phyloP scores from a whole-genome alignment of 2,888 invertebrate species.

The Thereva nobilitata region DNA sequence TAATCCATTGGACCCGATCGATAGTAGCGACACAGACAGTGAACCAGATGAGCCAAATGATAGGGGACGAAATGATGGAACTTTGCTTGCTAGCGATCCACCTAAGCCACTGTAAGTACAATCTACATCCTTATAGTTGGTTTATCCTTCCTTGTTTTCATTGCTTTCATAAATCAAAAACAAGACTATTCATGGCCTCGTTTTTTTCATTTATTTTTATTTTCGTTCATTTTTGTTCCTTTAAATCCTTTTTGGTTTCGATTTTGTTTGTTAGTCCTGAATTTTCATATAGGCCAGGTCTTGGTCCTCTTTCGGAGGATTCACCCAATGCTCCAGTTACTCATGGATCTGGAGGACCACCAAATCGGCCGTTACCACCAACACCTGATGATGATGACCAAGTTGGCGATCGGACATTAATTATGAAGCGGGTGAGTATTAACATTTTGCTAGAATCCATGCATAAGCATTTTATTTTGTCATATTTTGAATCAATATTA shows the following conservation, averaged over 20 bases:
- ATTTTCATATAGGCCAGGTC: conserved; percentile 79
- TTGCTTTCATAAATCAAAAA: conserved; percentile 6
- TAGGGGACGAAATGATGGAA: conserved; percentile 86
- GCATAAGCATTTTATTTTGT: conserved; percentile 12
- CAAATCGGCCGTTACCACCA: conserved; percentile 90
- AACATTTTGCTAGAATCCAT: conserved; percentile 1
- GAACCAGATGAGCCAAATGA: conserved; percentile 83
- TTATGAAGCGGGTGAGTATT: conserved; percentile 85
- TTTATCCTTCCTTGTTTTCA: conserved; percentile 16
- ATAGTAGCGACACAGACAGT: conserved; percentile 79
- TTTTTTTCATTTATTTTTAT: conserved; percentile 33
- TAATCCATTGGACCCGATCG: conserved; percentile 68
- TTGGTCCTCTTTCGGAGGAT: conserved; percentile 67
- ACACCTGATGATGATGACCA: conserved; percentile 91
- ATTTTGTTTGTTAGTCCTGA: conserved; percentile 69
- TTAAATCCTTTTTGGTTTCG: conserved; percentile 48
- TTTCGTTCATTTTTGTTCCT: conserved; percentile 41
- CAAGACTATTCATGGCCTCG: conserved; percentile 15
- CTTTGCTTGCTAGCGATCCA: conserved; percentile 92
- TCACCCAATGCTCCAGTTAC: conserved; percentile 52
- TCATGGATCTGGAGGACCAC: conserved; percentile 70
- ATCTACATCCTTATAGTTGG: conserved; percentile 5
- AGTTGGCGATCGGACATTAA: conserved; percentile 83
- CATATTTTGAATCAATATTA: conserved; percentile 19
- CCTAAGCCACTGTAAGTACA: conserved; percentile 91